phyloP scores from a whole-genome alignment of 2,888 invertebrate genomes.

The Platerodrilus igneus region DNA sequence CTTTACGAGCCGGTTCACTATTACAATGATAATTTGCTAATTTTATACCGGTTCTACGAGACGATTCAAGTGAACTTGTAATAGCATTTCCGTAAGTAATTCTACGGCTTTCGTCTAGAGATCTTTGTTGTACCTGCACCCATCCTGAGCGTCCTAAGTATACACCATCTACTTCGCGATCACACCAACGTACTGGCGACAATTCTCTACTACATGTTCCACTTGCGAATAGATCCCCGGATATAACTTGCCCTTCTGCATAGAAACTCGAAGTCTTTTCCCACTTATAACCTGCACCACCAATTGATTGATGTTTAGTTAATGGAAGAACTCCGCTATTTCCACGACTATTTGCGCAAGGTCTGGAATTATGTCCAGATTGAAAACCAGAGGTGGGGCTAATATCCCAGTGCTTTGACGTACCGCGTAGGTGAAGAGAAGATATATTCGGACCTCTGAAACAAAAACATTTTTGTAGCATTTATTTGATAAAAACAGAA shows the following conservation, averaged over 20 bases:
- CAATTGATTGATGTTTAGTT: conserved; percentile 42
- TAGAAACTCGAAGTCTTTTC: conserved; percentile 30
- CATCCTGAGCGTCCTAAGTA: conserved; percentile 55
- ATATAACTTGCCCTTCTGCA: conserved; percentile 45
- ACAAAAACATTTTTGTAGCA: conserved; percentile 5
- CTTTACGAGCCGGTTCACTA: conserved; percentile 41
- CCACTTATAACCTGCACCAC: conserved; percentile 28
- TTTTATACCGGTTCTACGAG: conserved; percentile 48
- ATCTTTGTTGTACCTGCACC: conserved; percentile 56
- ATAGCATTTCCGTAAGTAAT: conserved; percentile 40
- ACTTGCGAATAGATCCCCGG: conserved; percentile 48
- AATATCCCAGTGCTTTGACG: conserved; percentile 55
- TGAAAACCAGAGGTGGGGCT: conserved; percentile 43
- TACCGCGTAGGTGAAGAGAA: conserved; percentile 52
- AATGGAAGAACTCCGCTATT: conserved; percentile 11
- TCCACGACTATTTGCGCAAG: conserved; percentile 33
- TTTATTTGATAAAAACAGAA: background rate
- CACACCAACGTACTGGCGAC: conserved; percentile 58
- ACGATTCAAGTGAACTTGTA: conserved; percentile 42
- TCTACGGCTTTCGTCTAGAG: conserved; percentile 51
- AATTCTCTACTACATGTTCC: conserved; percentile 51
- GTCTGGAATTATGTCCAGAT: conserved; percentile 34
- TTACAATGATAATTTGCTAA: conserved; percentile 53
- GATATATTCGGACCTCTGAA: conserved; percentile 54
- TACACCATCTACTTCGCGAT: conserved; percentile 56